These are phyloP conservation scores for Saguinus midas DNA, from an alignment of 2,113 vertebrate genomes.

Conservation along the genomic window DNA sequence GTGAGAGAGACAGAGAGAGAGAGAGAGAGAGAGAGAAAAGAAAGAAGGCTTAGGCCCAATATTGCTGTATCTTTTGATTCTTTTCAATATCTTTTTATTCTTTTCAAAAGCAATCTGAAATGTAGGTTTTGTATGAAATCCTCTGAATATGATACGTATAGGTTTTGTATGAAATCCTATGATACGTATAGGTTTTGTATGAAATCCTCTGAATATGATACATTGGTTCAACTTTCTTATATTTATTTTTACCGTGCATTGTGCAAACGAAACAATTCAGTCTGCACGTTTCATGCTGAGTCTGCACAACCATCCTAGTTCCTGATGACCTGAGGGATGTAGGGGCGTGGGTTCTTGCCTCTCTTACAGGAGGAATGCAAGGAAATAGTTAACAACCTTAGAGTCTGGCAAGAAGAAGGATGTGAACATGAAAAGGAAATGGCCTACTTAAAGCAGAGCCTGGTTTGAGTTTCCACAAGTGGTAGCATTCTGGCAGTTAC, in stretches of 20 bases:
- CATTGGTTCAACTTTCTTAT: no score
- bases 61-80: not conserved
- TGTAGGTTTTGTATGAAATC: no score
- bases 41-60: not conserved
- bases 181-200: no score
- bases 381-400: not conserved
- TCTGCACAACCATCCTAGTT: not conserved
- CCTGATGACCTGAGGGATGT: not conserved
- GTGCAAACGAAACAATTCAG: not conserved
- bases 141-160: no score
- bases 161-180: no score
- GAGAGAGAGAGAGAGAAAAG: no score
- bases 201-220: no score
- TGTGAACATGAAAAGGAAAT: not conserved
- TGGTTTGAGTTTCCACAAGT: not conserved
- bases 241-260: not conserved
- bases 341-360: not conserved
- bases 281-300: not conserved
- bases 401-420: not conserved
- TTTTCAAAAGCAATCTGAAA: no score
- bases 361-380: rapidly evolving
- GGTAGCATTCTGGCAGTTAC: not conserved
- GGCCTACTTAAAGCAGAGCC: not conserved
- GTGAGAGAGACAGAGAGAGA: not conserved
- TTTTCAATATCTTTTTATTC: not conserved